Percentiles rank a stretch among this genome's conserved stretches.
Conservation (phyloP, 1,140 invertebrate genomes). For the Hormaphis cornu region DNA sequence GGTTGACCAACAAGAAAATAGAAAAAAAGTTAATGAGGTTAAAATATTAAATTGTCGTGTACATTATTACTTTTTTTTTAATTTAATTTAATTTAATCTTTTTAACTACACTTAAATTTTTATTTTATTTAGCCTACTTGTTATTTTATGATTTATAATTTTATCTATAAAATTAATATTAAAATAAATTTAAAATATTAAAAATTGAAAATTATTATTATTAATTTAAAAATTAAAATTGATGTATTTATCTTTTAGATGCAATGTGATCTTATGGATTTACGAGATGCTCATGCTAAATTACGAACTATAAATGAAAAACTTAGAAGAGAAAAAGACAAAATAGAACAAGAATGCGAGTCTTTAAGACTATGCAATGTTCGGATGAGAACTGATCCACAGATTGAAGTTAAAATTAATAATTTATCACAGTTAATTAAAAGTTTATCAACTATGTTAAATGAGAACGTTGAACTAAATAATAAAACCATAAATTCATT, state of each 20-base stretch:
- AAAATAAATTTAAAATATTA: no score
- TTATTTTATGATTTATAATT: no score
- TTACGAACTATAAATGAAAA: constrained; percentile 85
- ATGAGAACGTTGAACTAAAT: neutral
- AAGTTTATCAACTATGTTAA: neutral
- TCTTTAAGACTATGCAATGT: constrained; percentile 48
- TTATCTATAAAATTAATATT: no score
- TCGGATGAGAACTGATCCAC: constrained; percentile 49
- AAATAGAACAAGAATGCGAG: constrained; percentile 72
- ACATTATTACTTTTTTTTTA: no score
- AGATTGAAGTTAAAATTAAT: constrained; percentile 56
- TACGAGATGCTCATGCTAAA: constrained; percentile 83
- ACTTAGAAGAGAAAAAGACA: constrained; percentile 73
- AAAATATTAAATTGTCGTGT: no score
- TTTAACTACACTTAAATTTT: no score
- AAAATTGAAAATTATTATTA: no score
- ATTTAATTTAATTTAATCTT: no score
- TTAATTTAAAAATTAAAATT: no score
- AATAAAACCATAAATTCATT: constrained; percentile 7
- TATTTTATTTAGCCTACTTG: no score
- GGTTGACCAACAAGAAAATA: constrained; percentile 80
- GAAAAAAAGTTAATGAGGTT: constrained; percentile 65
- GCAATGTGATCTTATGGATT: constrained; percentile 76
- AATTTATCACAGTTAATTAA: constrained; percentile 38
- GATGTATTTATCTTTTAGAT: constrained; percentile 49